Evolutionary conservation across 1,140 invertebrate species (phyloP), one percentile per base, ranked within the genome.

Genomic region (Melanaphis sacchari): DNA sequence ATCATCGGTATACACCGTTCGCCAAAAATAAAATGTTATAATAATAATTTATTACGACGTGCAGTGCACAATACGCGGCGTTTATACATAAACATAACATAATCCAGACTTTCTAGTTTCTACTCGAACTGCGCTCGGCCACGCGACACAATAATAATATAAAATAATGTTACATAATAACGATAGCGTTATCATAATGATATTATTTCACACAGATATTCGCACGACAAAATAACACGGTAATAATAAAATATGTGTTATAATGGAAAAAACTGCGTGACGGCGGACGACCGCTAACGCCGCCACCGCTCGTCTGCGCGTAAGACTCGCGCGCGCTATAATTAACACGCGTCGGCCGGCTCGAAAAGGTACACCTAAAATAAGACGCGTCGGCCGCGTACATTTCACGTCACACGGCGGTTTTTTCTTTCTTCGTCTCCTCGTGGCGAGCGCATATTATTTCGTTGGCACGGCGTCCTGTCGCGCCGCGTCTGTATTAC

Each of bases 351-450:
- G 7, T 24, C n/a, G 31, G 38, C 31, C n/a, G 43, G 31, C 82
- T 54, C 46, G 38, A 66, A 85, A 93, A 91, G 54, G 90, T 91
- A 91, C 21, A n/a, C 90, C 43, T 82, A 82, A 81, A 91, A 91
- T 36, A 66, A 91, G 11, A 91, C 41, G 59, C 59, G 59, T 76
- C 59, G 59, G 59, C 59, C 59, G 59, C 59, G 59, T n/a, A 76
- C 59, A 76, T 31, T 76, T 76, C 59, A n/a, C 59, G 59, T 76
- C 59, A 76, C 59, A 76, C 59, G 59, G 15, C 59, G 59, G 59
- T 76, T 76, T 76, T 66, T 76, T 76, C 59, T 76, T 76, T 76
- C 59, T 18, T 76, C 26, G 8, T 59, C 54, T 31, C 52, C 26
- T 31, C 54, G 31, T 66, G 1, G 59, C n/a, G 59, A 15, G 59